Conservation (phyloP, 2,113 vertebrate genomes). For the Callipepla squamata region DNA sequence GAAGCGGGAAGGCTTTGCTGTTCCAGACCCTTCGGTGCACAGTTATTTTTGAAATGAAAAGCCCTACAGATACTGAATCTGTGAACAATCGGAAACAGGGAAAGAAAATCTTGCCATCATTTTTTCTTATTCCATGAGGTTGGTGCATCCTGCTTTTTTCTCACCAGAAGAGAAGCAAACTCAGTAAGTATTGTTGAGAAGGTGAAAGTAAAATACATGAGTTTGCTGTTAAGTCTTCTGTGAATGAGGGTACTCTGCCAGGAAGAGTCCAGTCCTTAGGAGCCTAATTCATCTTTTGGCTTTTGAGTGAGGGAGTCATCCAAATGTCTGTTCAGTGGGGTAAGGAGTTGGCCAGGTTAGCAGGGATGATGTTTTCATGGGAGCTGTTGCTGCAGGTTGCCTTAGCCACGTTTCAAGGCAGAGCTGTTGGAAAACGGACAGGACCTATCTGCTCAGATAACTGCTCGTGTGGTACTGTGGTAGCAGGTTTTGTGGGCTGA, state of each 20-base stretch:
- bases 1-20: constrained; percentile 3
- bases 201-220: neutral
- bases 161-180: neutral
- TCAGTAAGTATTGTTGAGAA: neutral
- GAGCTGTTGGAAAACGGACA: neutral
- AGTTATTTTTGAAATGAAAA: constrained; percentile 46
- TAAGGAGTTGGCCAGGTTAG: accelerated
- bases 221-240: neutral
- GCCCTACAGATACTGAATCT: neutral
- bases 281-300: neutral
- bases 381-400: neutral
- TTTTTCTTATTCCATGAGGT: neutral
- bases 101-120: neutral
- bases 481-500: constrained; percentile 18
- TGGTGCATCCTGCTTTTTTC: neutral
- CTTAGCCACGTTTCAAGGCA: neutral
- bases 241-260: neutral
- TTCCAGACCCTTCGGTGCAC: constrained; percentile 41
- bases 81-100: neutral
- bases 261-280: neutral
- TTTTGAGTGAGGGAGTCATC: neutral
- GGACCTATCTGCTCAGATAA: neutral
- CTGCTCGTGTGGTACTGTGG: neutral
- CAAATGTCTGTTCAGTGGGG: neutral
- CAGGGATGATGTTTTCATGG: neutral